Percentiles rank a stretch among this genome's conserved stretches.
phyloP scores from a whole-genome alignment of 1,140 invertebrate species.

The Lepidurus packardi region DNA sequence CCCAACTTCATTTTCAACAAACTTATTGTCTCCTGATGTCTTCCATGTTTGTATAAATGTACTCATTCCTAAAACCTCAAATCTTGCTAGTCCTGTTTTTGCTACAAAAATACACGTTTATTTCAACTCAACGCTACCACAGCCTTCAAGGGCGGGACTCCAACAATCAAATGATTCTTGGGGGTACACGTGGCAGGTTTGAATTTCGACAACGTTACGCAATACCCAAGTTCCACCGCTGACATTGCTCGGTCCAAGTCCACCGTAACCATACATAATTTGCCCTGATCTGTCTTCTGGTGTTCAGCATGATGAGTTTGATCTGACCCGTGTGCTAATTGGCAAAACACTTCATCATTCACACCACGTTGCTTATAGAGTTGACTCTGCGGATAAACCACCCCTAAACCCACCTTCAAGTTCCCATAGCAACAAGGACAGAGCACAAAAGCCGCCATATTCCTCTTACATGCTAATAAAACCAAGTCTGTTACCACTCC shows the following conservation, averaged over 20 bases:
- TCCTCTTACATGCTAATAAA: slow-evolving; percentile 64
- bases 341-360: slow-evolving; percentile 62
- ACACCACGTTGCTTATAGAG: slow-evolving; percentile 49
- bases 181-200: slow-evolving; percentile 75
- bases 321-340: slow-evolving; percentile 80
- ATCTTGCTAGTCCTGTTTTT: background rate
- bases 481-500: slow-evolving; percentile 91
- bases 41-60: background rate
- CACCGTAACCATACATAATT: slow-evolving; percentile 76
- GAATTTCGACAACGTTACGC: slow-evolving; percentile 66
- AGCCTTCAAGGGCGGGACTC: slow-evolving; percentile 46
- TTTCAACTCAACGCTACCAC: background rate
- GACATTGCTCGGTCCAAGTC: slow-evolving; percentile 74
- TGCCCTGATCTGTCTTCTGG: slow-evolving; percentile 63
- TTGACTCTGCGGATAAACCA: slow-evolving; percentile 63
- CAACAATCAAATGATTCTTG: slow-evolving; percentile 89
- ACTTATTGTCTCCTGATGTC: background rate
- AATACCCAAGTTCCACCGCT: slow-evolving; percentile 68
- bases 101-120: background rate
- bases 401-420: slow-evolving; percentile 58
- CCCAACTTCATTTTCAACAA: background rate
- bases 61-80: background rate
- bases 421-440: slow-evolving; percentile 94
- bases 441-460: slow-evolving; percentile 73
- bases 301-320: slow-evolving; percentile 72